Conservation (phyloP, 2,888 invertebrate species). For the Cephalotes varians region DNA sequence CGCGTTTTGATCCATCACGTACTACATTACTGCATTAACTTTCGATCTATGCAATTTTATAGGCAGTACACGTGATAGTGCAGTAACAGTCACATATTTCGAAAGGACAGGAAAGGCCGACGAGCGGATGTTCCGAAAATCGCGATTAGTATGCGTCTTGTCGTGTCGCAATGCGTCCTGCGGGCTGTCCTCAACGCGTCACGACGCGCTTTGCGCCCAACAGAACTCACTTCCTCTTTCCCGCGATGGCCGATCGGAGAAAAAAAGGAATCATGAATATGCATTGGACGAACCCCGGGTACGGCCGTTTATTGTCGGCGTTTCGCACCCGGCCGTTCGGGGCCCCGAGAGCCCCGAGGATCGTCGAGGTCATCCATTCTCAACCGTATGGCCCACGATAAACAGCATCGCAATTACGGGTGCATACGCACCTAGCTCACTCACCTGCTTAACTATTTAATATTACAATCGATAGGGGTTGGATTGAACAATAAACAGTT, state of each 20-base stretch:
- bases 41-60: not conserved
- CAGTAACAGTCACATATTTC: not conserved
- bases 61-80: not conserved
- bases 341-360: slow-evolving; percentile 55
- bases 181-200: slow-evolving; percentile 78
- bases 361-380: slow-evolving; percentile 64
- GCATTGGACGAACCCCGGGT: slow-evolving; percentile 75
- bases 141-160: slow-evolving; percentile 83
- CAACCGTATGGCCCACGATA: slow-evolving; percentile 47
- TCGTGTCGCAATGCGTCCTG: slow-evolving; percentile 77
- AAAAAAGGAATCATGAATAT: slow-evolving; percentile 82
- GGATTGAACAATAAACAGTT: not conserved
- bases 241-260: slow-evolving; percentile 84
- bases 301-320: slow-evolving; percentile 73
- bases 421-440: not conserved
- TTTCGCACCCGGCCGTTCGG: slow-evolving; percentile 73
- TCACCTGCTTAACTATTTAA: slow-evolving; percentile 12
- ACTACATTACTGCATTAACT: slow-evolving; percentile 12
- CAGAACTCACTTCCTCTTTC: slow-evolving; percentile 83
- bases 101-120: not conserved
- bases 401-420: slow-evolving; percentile 17
- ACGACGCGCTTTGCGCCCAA: slow-evolving; percentile 77
- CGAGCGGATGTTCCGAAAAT: slow-evolving; percentile 74
- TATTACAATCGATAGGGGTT: not conserved
- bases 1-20: slow-evolving; percentile 3